Base-by-base conservation (phyloP, 1,140 invertebrate genomes). In the Anoplolepis gracilipes region DNA sequence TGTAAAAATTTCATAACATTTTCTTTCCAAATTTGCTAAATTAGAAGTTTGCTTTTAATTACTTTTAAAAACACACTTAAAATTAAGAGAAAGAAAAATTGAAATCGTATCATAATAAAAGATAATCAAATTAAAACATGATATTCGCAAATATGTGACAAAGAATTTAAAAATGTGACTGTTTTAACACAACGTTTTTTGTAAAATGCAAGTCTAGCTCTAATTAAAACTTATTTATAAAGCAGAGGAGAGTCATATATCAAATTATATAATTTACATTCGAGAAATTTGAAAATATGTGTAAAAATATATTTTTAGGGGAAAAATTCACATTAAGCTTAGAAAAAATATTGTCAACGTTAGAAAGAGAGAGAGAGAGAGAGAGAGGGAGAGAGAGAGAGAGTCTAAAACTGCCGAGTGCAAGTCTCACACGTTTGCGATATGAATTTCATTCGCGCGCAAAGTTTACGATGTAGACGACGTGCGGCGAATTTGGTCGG, bases 401-500 rank as follows among this genome's bases (percentile, higher is more conserved):
- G 2, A 42, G 76, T 55, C 42, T 67, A 61, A 53, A 78, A 55
- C 76, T 69, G 22, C 28, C 61, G 28, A 79, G 46, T 53, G 30
- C 59, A 22, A 77, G 59, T n/a, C 30, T 53, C 77, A 69, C 77
- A 69, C 77, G 77, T 79, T 79, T 79, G 64, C 77, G 64, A 79
- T 69, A 79, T 79, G 64, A 79, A 79, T 79, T 79, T 79, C 77
- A 79, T 79, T 79, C 46, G 77, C 77, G 46, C 46, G 10, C 11
- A 33, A 33, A 79, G 77, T 79, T 79, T 79, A 79, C 77, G 77
- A 69, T 79, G 77, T 69, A 69, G 77, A 79, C 62, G 77, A 79
- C 77, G 77, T 79, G 77, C 62, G 77, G 77, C 77, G 77, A 79
- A 79, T 79, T 79, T 79, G 77, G 62, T 69, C 46, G 77, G 62